Evolutionary conservation across 1,140 invertebrate species (phyloP).

Genomic region (Lasioglossum albipes): DNA sequence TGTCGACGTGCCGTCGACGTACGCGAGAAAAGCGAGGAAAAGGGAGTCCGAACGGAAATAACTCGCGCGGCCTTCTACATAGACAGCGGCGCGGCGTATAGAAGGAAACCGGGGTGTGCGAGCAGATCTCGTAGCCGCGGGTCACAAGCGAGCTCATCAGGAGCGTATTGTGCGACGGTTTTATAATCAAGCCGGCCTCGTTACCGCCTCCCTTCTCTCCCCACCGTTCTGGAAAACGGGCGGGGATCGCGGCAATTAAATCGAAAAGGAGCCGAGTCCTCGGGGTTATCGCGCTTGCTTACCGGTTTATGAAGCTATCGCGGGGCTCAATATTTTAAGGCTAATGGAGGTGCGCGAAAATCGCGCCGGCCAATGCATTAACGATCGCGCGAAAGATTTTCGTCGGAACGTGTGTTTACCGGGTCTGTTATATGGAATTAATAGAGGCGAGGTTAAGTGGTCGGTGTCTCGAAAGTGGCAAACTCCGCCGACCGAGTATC

Average conservation of each 20-base stretch:
- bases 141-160: conserved; percentile 57
- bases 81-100: neutral
- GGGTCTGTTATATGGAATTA: conserved; percentile 17
- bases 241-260: neutral
- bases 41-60: conserved; percentile 50
- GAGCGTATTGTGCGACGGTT: conserved; percentile 64
- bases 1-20: neutral
- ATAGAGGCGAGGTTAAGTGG: conserved; percentile 35
- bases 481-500: conserved; percentile 48
- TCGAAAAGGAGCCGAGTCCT: neutral
- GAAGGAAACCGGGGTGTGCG: conserved; percentile 1
- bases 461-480: conserved; percentile 22
- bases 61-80: conserved; percentile 7
- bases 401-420: neutral
- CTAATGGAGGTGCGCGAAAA: neutral
- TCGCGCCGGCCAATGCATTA: neutral
- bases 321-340: neutral
- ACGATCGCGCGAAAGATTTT: conserved; percentile 3
- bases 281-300: neutral
- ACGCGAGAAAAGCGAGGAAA: conserved; percentile 36
- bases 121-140: neutral
- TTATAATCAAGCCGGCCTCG: conserved; percentile 67
- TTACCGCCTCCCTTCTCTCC: conserved; percentile 5
- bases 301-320: neutral
- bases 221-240: neutral